phyloP scores from a whole-genome alignment of 2,113 vertebrate species.

The Scomber japonicus region DNA sequence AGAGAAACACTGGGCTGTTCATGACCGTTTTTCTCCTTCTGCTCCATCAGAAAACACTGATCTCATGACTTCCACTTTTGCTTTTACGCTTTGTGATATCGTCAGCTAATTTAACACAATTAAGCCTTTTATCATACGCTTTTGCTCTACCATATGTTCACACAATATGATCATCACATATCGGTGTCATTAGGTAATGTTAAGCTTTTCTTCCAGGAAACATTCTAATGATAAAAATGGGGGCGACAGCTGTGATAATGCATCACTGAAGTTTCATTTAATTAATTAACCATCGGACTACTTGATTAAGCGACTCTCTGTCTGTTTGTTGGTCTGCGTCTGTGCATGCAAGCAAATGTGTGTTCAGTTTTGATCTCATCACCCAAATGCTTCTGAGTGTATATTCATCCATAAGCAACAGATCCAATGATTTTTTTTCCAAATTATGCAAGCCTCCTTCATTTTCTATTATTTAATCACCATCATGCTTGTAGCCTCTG shows the following conservation, averaged over 20 bases:
- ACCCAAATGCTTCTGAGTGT: background rate
- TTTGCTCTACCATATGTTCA: slow-evolving; percentile 48
- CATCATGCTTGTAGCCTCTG: background rate
- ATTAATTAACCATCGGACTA: slow-evolving; percentile 54
- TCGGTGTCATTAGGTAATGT: slow-evolving; percentile 32
- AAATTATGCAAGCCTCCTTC: background rate
- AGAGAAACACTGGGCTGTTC: background rate
- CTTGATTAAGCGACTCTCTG: slow-evolving; percentile 46
- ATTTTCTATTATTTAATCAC: background rate
- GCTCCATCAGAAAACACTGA: background rate
- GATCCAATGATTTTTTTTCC: no score
- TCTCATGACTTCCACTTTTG: slow-evolving; percentile 33
- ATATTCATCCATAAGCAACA: no score
- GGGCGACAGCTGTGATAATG: background rate
- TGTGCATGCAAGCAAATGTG: background rate
- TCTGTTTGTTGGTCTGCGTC: background rate
- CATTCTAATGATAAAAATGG: slow-evolving; percentile 16
- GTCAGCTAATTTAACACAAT: slow-evolving; percentile 27
- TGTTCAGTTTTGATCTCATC: background rate
- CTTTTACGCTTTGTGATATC: slow-evolving; percentile 2
- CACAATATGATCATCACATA: slow-evolving; percentile 48
- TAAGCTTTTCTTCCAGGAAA: slow-evolving; percentile 21
- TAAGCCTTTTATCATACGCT: slow-evolving; percentile 27
- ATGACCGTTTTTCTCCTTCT: background rate
- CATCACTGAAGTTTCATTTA: slow-evolving; percentile 43